phyloP scores from a whole-genome alignment of 30 jellyfish, hydroid and myxozoan genomes.

The Cassiopea xamachana region DNA sequence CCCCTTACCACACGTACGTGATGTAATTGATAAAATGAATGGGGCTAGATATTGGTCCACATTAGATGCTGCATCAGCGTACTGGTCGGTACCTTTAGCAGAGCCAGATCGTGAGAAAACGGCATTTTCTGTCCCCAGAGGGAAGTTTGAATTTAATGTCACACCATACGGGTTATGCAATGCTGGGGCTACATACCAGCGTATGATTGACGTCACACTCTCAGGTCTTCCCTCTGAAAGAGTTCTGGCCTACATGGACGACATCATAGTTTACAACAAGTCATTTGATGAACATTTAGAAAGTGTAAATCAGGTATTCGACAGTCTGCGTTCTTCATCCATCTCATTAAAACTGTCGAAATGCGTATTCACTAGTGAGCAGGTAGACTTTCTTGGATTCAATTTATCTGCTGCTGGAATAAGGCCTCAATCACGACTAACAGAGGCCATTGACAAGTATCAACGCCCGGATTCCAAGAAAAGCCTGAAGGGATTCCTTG shows the following conservation, averaged over 20 bases:
- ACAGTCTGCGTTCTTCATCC: conserved; percentile 36
- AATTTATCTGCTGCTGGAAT: conserved; percentile 46
- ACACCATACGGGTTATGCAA: conserved; percentile 57
- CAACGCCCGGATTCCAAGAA: conserved; percentile 42
- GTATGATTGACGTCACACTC: conserved; percentile 47
- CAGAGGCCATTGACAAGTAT: conserved; percentile 36
- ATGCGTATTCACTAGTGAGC: conserved; percentile 46
- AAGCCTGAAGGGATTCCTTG: conserved; percentile 39
- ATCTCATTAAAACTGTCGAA: conserved; percentile 46
- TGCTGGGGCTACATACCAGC: conserved; percentile 67
- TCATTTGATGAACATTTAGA: conserved; percentile 27
- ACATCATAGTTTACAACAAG: conserved; percentile 50
- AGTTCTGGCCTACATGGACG: conserved; percentile 63
- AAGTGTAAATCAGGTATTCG: conserved; percentile 8
- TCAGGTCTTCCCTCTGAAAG: conserved; percentile 67
- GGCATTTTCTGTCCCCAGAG: conserved; percentile 17
- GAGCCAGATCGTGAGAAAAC: conserved; percentile 21
- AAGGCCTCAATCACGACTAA: conserved; percentile 54
- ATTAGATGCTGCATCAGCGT: too few species aligned
- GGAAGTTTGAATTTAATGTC: conserved; percentile 18
- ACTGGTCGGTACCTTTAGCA: too few species aligned
- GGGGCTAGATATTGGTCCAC: too few species aligned
- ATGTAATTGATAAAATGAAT: conserved; percentile 32
- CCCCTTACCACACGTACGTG: conserved; percentile 32
- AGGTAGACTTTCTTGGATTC: conserved; percentile 44